These are phyloP conservation scores for Eulacestoma nigropectus DNA, from an alignment of 2,113 vertebrate genomes.

Conservation along the genomic window DNA sequence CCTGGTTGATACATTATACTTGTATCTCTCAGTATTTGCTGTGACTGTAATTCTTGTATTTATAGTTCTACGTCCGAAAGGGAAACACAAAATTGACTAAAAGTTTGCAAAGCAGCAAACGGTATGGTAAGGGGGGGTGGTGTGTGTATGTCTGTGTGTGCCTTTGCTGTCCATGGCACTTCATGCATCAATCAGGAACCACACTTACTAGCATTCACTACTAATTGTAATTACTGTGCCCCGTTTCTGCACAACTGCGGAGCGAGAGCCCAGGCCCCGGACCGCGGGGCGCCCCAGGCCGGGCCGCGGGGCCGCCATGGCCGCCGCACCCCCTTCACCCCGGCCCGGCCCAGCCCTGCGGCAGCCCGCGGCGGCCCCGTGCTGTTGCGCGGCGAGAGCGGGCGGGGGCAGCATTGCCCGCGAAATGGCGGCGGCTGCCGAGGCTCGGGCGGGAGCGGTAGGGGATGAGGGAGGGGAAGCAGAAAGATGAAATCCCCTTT, in stretches of 20 bases:
- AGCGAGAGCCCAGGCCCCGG: accelerated
- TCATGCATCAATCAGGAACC: accelerated
- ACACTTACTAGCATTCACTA: accelerated
- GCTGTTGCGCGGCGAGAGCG: background rate
- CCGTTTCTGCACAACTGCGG: accelerated
- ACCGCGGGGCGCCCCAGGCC: accelerated
- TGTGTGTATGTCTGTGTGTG: accelerated
- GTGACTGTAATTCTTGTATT: background rate
- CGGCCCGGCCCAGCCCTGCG: background rate
- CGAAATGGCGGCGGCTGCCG: background rate
- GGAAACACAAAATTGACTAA: background rate
- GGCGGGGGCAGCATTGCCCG: conserved; percentile 57
- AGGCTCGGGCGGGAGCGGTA: background rate
- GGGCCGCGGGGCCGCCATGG: background rate
- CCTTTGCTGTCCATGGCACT: accelerated
- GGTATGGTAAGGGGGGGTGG: accelerated
- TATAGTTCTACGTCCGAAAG: background rate
- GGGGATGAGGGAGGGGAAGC: background rate
- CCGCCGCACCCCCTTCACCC: background rate
- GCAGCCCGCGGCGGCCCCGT: background rate
- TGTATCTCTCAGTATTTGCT: background rate
- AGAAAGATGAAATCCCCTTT: background rate
- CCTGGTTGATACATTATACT: background rate
- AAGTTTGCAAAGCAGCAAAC: background rate
- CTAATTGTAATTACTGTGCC: accelerated